phyloP scores from a whole-genome alignment of 1,140 invertebrate genomes.

The Drosophila sp. region DNA sequence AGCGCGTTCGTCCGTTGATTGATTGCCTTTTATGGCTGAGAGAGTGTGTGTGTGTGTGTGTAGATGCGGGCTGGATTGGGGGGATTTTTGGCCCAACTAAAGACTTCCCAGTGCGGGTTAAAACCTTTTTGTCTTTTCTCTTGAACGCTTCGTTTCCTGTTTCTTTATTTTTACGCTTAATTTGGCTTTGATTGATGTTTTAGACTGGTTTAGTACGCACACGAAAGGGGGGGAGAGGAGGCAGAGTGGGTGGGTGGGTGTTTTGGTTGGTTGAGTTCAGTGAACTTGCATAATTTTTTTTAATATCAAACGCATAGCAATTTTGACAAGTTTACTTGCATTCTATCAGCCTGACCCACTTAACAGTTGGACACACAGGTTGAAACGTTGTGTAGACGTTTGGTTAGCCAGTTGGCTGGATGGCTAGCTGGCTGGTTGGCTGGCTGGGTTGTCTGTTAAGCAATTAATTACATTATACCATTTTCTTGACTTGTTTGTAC shows the following conservation, averaged over 20 bases:
- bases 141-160: conserved; percentile 8
- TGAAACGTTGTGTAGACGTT: neutral
- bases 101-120: conserved; percentile 56
- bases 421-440: conserved; percentile 44
- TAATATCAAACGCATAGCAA: conserved; percentile 40
- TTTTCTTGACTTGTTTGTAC: conserved; percentile 32
- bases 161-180: conserved; percentile 70
- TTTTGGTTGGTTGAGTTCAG: conserved; percentile 38
- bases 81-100: conserved; percentile 38
- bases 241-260: conserved; percentile 2
- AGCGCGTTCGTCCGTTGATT: conserved; percentile 67
- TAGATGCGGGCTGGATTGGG: conserved; percentile 27
- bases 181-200: conserved; percentile 79
- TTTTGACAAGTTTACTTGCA: conserved; percentile 45
- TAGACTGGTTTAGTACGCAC: conserved; percentile 38
- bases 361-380: conserved; percentile 9
- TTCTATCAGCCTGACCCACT: conserved; percentile 20
- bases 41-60: conserved; percentile 18
- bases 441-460: conserved; percentile 56
- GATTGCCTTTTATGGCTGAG: conserved; percentile 61
- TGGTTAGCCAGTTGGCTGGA: neutral
- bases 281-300: conserved; percentile 52
- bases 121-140: conserved; percentile 65
- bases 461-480: conserved; percentile 77
- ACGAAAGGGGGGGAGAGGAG: conserved; percentile 34